Base-by-base conservation (phyloP, 2,797 vertebrate genomes). In the Chelon labrosus region DNA sequence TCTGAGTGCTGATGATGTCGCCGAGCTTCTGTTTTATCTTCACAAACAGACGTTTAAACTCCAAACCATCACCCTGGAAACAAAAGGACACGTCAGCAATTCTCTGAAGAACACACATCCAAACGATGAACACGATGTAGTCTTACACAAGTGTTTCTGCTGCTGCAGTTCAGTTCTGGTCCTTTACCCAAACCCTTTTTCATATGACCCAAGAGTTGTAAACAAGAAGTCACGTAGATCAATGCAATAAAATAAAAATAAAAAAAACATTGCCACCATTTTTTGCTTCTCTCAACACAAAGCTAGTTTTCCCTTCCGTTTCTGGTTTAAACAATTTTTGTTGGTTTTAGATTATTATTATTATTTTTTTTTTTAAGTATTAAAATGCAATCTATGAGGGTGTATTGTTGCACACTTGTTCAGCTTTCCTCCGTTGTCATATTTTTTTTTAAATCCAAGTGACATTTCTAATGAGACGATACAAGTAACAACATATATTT, bases 1-100 rank as follows among this genome's bases (percentile, higher is more conserved):
- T 98, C 87, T 97, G 97, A 73, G 90, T 95, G 92, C 96, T 97
- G 87, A 99, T 85, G 37, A 98, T 91, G 75, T 97, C 96, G 4
- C 93, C 87, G 10, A 99, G 94, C 78, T 97, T 97, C 85, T 94
- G 95, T 83, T 98, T 99, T 77, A 98, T 96, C 76, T 96, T 98
- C 89, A 99, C 85, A 89, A 99, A 99, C 70, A 96, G 96, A 77
- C 96, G 95, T 88, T 99, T 99, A 88, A 99, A 99, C 91, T 99
- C 98, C 85, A 99, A 91, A 61, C 98, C 98, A 2, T 99, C 97
- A 0, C 98, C 98, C 98, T 99, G 81, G 46, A 89, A 74, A 86
- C 58, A 47, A 14, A 84, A 10, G 66, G 5, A 73, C 14, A 68
- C 1, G 0, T 61, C 9, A 70, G 14, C 14, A 37, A 31, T 31